Evolutionary conservation across 2,888 invertebrate genomes (phyloP).

Genomic region (Rhogogaster chlorosoma): DNA sequence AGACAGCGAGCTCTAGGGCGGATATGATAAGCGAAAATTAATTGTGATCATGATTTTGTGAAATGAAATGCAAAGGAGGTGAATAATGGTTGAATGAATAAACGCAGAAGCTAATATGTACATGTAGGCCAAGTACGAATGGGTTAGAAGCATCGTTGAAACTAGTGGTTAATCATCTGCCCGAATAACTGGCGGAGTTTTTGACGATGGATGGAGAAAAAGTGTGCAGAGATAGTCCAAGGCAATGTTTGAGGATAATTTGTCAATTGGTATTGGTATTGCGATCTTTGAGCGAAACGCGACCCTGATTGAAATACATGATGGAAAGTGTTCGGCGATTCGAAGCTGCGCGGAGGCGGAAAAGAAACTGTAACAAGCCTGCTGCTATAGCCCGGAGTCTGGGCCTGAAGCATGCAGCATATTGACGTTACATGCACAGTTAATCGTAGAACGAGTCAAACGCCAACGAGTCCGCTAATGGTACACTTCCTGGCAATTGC

Average conservation of each 20-base stretch:
- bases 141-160: background rate
- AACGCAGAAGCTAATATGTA: background rate
- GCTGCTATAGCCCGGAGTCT: background rate
- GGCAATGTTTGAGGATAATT: background rate
- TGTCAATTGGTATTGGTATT: background rate
- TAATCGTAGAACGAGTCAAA: conserved; percentile 38
- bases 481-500: conserved; percentile 51
- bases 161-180: background rate
- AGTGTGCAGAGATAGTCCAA: background rate
- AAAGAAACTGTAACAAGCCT: background rate
- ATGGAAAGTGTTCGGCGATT: background rate
- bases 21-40: background rate
- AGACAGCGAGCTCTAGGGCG: background rate
- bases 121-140: conserved; percentile 39
- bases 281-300: background rate
- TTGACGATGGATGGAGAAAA: background rate
- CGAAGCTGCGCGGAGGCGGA: background rate
- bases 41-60: background rate
- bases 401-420: background rate
- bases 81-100: background rate
- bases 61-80: background rate
- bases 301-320: background rate
- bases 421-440: conserved; percentile 46
- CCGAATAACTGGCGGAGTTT: background rate
- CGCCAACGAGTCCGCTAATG: conserved; percentile 43